Base-by-base conservation (phyloP, 2,888 invertebrate species). In the Helobdella robusta region DNA sequence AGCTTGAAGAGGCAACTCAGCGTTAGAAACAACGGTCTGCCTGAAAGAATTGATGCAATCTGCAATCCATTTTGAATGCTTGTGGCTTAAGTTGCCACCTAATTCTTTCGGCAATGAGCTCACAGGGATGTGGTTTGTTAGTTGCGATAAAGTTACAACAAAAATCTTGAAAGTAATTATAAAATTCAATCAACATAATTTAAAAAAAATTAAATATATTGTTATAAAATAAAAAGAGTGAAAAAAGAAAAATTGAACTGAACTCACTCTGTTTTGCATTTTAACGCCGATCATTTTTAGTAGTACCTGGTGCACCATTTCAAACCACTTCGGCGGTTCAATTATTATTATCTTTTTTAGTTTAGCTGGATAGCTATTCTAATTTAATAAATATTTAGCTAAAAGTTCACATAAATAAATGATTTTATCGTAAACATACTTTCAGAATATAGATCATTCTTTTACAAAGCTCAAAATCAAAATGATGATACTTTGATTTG, bases 341-440 rank as follows among this genome's bases (percentile, higher is more conserved):
- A 79, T 94, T 77, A 95, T 94, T 69, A 95, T 83, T 71, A 95
- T 94, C 82, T 94, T 94, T 82, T 94, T 93, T 77, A 95, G 82
- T 76, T 93, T 88, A 32, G 94, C 95, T 73, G 95, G 95, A 83
- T 94, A 95, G 64, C 91, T 92, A 73, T 94, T 93, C 93, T 94
- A 70, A 58, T n/a, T 28, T 11, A 54, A 20, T 20, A 54, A 56
- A 28, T 56, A n/a, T 25, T 56, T 18, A 25, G 20, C 56, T 25
- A 25, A 56, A 56, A 3, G 18, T n/a, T n/a, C n/a, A n/a, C n/a
- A n/a, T n/a, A n/a, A n/a, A n/a, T n/a, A n/a, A n/a, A n/a, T n/a
- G n/a, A 3, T 20, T 20, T 52, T 52, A 52, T 25, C 20, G 20
- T n/a, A 28, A 66, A 66, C 86, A 84, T 83, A 93, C 94, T 89